Evolutionary conservation across 2,113 vertebrate species (phyloP), one percentile per base, ranked within the genome.

Genomic region (Gnathonemus echidnorhynchus): DNA sequence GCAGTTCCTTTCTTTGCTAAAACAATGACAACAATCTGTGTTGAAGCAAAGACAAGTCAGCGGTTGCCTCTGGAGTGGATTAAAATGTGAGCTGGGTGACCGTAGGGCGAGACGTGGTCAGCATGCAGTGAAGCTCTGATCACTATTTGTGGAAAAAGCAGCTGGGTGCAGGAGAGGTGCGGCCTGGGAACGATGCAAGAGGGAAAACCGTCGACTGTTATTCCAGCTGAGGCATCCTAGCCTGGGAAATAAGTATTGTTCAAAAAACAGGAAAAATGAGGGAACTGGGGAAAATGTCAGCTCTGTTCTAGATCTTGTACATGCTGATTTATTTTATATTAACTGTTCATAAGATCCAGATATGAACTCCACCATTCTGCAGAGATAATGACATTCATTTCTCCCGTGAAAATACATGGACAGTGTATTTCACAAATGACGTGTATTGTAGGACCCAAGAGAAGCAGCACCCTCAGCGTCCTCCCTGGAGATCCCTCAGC

Each of bases 191-290:
- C 94, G 92, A 91, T 89, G 93, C 90, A 86, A 94, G 92, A 90
- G 56, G 92, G 39, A n/a, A 93, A 93, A 94, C 92, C 92, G 93
- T 92, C 93, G 42, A 93, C 92, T 96, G 95, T 96, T 96, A 94
- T 95, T 95, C 92, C 95, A 96, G 95, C 95, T 96, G 96, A 93
- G 93, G 93, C 62, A 31, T 90, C 90, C 92, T 90, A 93, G 93
- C 94, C 94, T 96, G 96, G 96, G 96, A 96, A 96, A 95, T 89
- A 53, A 90, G 89, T 91, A 92, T 90, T 91, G 88, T 91, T 92
- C 88, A 35, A 92, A 70, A 88, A 90, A 91, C 91, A 94, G 93
- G 93, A 90, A 91, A 91, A 91, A 77, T 24, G 42, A 46, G 4
- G 89, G 91, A 83, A 50, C 80, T 89, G 91, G 90, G 90, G 93